These are phyloP conservation scores for Enteromius afrohamiltoni DNA, from an alignment of 2,797 vertebrate genomes.

Conservation along the genomic window DNA sequence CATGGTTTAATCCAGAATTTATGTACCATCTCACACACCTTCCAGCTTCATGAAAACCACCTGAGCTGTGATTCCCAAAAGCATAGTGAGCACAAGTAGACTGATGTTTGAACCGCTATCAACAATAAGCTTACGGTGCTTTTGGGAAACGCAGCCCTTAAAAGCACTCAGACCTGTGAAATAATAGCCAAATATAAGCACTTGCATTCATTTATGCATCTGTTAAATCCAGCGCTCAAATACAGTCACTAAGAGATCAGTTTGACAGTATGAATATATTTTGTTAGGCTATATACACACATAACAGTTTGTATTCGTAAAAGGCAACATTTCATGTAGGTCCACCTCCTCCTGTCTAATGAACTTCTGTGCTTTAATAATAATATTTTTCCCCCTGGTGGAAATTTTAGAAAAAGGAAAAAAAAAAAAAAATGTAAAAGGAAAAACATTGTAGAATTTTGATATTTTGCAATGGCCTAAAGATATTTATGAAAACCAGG, in stretches of 20 bases:
- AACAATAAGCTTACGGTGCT: not conserved
- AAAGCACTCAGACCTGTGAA: not conserved
- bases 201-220: not conserved
- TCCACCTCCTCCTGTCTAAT: not conserved
- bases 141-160: not conserved
- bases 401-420: not conserved
- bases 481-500: not conserved
- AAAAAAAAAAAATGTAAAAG: no score
- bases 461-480: not conserved
- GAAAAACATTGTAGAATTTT: not conserved
- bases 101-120: no score
- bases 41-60: conserved; percentile 5
- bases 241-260: not conserved
- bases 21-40: not conserved
- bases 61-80: not conserved
- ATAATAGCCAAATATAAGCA: not conserved
- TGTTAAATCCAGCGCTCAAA: not conserved
- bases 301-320: not conserved
- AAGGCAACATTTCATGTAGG: not conserved
- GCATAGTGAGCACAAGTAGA: not conserved
- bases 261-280: conserved; percentile 35
- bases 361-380: conserved; percentile 13
- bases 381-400: conserved; percentile 51
- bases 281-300: conserved; percentile 28
- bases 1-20: not conserved